Conservation (phyloP, 1,140 invertebrate genomes). For the Charaxes varanes region DNA sequence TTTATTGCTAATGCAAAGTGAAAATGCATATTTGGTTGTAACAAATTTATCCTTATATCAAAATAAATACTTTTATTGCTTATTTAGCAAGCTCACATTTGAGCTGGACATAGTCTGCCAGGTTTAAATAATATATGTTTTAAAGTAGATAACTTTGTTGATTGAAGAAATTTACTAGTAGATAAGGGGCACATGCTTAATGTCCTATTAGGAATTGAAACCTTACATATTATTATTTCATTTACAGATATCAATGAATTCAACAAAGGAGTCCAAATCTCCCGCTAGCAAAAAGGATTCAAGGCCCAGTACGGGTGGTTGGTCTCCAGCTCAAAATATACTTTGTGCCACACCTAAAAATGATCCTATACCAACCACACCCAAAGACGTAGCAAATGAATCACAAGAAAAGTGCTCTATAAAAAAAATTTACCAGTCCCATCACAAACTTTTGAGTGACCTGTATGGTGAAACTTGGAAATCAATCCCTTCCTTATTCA, state of each 20-base stretch:
- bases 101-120: too few relatives aligned
- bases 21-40: too few relatives aligned
- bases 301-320: conserved; percentile 47
- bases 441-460: conserved; percentile 55
- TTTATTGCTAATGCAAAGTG: too few relatives aligned
- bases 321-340: conserved; percentile 60
- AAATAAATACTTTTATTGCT: too few relatives aligned
- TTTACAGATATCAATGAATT: conserved; percentile 46
- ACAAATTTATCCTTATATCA: too few relatives aligned
- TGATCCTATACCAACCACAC: conserved; percentile 43
- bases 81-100: too few relatives aligned
- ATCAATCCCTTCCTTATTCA: conserved; percentile 52
- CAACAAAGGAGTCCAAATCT: conserved; percentile 29
- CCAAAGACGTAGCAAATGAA: conserved; percentile 47
- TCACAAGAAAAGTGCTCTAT: conserved; percentile 53
- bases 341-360: conserved; percentile 48
- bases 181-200: too few relatives aligned
- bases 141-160: too few relatives aligned
- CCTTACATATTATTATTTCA: conserved; percentile 1
- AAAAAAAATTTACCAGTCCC: conserved; percentile 52
- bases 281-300: conserved; percentile 23
- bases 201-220: conserved; percentile 5
- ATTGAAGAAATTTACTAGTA: too few relatives aligned
- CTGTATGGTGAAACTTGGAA: conserved; percentile 63
- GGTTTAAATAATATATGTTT: too few relatives aligned